Base-by-base conservation (phyloP, 2,113 vertebrate species). In the Epinephelus fuscoguttatus region DNA sequence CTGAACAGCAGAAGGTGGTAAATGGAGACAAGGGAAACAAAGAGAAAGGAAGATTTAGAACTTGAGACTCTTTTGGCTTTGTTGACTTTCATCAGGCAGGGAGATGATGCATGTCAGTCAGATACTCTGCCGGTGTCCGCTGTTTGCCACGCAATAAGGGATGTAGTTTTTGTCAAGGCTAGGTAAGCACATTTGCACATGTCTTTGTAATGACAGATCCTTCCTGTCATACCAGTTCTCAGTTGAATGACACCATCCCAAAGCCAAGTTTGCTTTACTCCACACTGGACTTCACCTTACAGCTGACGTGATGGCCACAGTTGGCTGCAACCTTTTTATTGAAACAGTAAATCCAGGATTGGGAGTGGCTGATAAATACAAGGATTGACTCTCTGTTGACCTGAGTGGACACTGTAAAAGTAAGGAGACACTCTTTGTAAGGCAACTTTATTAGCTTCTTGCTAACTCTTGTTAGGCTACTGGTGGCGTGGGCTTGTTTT, bases 151-250 rank as follows among this genome's bases (percentile, higher is more conserved):
- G 13, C 13, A 21, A 74, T 49, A 18, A 45, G 40, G 21, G 1
- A 66, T 78, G 69, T 57, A 74, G 78, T 64, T 79, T 81, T 75
- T 79, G 69, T 33, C 13, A 11, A 37, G 50, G 37, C 19, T 64
- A 18, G n/a, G 49, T 45, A 50, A 56, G 23, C 70, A 56, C 42
- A 37, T 50, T 61, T 0, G 4, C 37, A 70, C 23, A 17, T 23
- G 80, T 77, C 23, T 85, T 69, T 63, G 10, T 14, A 47, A 11
- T 25, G n/a, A 67, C 75, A 5, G 6, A 25, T 64, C 18, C 23
- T 45, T 66, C 81, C 53, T 77, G 80, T 83, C 69, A 4, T 45
- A 83, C 67, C 63, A 70, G 84, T 79, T 89, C 21, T 75, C 13
- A 30, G 23, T 17, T 56, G 23, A 76, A 40, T 56, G 66, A 7